Evolutionary conservation across 2,888 invertebrate genomes (phyloP).

Genomic region (Dryococelus australis): DNA sequence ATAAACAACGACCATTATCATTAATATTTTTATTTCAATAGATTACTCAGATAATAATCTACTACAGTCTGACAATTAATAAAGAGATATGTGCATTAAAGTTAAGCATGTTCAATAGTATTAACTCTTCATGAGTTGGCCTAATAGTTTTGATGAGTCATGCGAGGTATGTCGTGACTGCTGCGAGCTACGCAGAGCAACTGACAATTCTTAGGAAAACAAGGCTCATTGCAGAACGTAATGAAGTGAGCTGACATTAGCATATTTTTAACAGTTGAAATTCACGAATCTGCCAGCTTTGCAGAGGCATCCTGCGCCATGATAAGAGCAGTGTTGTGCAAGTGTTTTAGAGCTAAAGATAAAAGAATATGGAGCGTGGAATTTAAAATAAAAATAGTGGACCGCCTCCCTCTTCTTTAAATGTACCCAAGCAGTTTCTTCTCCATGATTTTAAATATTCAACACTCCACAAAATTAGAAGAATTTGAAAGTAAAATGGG

Average conservation of each 20-base stretch:
- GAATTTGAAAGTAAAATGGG: conserved; percentile 41
- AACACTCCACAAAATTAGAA: conserved; percentile 38
- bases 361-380: conserved; percentile 35
- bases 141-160: too few relatives aligned
- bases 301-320: not conserved
- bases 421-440: conserved; percentile 24
- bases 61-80: too few relatives aligned
- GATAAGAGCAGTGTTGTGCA: not conserved
- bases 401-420: conserved; percentile 18
- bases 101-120: too few relatives aligned
- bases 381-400: conserved; percentile 23
- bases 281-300: not conserved
- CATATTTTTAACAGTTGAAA: conserved; percentile 1
- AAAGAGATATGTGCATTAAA: too few relatives aligned
- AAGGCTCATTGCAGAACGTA: not conserved
- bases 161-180: not conserved
- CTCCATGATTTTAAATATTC: conserved; percentile 37
- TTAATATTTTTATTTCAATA: too few relatives aligned
- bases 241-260: not conserved
- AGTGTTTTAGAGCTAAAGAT: conserved; percentile 29
- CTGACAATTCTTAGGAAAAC: not conserved
- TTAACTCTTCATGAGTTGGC: too few relatives aligned
- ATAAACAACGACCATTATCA: too few relatives aligned
- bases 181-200: not conserved
- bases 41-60: too few relatives aligned